phyloP scores from a whole-genome alignment of 2,113 vertebrate genomes.

The Percina caprodes region DNA sequence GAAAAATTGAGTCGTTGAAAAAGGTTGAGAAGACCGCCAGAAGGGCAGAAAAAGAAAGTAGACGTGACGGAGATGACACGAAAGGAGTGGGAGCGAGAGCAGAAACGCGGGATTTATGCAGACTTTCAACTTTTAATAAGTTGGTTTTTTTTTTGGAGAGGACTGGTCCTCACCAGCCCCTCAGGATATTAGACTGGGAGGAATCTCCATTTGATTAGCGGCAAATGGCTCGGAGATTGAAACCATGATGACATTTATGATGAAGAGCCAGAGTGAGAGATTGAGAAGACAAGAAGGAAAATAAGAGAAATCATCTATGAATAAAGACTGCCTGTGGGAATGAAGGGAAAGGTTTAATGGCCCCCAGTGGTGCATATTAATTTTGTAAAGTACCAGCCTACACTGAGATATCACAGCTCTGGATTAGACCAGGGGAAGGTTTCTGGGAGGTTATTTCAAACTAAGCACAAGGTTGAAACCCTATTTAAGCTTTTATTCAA shows the following conservation, averaged over 20 bases:
- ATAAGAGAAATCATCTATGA: constrained; percentile 15
- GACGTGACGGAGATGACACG: not conserved
- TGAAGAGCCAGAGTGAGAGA: constrained; percentile 2
- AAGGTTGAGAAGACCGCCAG: not conserved
- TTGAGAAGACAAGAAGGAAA: not conserved
- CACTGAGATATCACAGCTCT: not conserved
- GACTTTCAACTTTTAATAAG: constrained; percentile 49
- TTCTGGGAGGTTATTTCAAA: not conserved
- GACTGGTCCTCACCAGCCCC: constrained; percentile 31
- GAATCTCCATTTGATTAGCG: constrained; percentile 44
- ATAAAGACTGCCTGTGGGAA: not conserved
- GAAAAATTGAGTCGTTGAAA: not conserved
- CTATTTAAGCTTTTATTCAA: not conserved
- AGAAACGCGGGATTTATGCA: constrained; percentile 8
- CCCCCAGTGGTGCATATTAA: constrained; percentile 37
- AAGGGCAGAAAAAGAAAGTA: not conserved
- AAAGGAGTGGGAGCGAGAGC: not conserved
- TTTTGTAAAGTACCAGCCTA: not conserved
- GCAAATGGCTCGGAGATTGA: constrained; percentile 35
- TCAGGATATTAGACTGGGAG: constrained; percentile 31
- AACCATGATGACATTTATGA: constrained; percentile 36
- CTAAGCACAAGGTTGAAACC: not conserved
- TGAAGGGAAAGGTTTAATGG: constrained; percentile 1
- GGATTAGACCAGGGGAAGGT: not conserved
- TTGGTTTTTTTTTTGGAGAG: constrained; percentile 14